Evolutionary conservation across 2,113 vertebrate species (phyloP).

Genomic region (Sylvicapra grimmia): DNA sequence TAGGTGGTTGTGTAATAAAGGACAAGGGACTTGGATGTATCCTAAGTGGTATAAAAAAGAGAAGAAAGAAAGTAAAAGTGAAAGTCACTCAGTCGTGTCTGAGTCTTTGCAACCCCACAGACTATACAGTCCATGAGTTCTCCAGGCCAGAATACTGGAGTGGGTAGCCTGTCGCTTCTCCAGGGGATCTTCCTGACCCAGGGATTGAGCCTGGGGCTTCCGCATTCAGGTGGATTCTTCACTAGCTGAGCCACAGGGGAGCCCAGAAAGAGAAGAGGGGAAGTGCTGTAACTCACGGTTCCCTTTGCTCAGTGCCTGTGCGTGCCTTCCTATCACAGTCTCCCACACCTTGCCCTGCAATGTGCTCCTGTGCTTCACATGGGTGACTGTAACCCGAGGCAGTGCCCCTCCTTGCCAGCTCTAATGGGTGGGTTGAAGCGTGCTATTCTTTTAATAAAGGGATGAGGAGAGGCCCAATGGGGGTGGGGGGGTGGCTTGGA

Average conservation of each 20-base stretch:
- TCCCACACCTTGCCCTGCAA: background rate
- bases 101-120: background rate
- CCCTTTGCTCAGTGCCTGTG: too few species aligned
- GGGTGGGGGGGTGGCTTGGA: background rate
- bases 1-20: background rate
- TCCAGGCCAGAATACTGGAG: background rate
- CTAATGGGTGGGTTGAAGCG: background rate
- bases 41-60: background rate
- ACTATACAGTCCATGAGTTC: background rate
- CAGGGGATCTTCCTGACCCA: background rate
- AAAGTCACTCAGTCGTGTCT: background rate
- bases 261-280: background rate
- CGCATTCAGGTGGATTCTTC: background rate
- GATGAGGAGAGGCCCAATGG: accelerated
- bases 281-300: background rate
- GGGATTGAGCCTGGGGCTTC: background rate
- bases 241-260: background rate
- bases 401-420: background rate
- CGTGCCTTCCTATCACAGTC: accelerated
- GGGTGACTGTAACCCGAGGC: background rate
- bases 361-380: background rate
- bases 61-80: background rate
- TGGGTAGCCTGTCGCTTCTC: background rate
- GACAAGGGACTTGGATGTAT: background rate
- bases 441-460: background rate